Evolutionary conservation across 2,888 invertebrate species (phyloP).

Genomic region (Bellardia bayeri): DNA sequence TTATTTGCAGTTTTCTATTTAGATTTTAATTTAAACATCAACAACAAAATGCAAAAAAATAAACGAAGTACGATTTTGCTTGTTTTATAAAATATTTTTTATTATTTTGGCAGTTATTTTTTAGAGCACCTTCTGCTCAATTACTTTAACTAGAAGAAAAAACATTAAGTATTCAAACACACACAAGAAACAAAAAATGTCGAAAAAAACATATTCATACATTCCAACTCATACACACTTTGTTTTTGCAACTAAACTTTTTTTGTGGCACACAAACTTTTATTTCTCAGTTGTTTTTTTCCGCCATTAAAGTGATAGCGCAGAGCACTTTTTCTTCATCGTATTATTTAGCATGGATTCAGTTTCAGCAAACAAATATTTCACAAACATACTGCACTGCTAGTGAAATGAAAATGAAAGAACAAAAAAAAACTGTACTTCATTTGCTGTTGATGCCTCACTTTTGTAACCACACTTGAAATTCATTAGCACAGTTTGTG

Average conservation of each 20-base stretch:
- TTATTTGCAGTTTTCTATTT: background rate
- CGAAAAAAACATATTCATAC: background rate
- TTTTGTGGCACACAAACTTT: conserved; percentile 53
- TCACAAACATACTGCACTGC: conserved; percentile 9
- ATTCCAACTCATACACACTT: background rate
- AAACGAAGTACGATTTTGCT: background rate
- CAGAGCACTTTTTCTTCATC: background rate
- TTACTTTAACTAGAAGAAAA: conserved; percentile 53
- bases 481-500: conserved; percentile 71
- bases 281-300: conserved; percentile 30
- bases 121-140: conserved; percentile 61
- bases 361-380: conserved; percentile 40
- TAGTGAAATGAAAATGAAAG: conserved; percentile 6
- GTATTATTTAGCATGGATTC: conserved; percentile 45
- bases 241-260: conserved; percentile 11
- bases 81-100: background rate
- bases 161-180: conserved; percentile 48
- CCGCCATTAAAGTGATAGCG: conserved; percentile 44
- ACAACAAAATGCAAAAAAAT: conserved; percentile 6
- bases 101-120: background rate
- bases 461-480: conserved; percentile 69
- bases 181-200: conserved; percentile 11
- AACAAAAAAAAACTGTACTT: conserved; percentile 24
- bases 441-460: conserved; percentile 62
- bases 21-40: conserved; percentile 38